Evolutionary conservation across 2,888 invertebrate species (phyloP), one percentile per base, ranked within the genome.

Genomic region (Plebejus melissa): DNA sequence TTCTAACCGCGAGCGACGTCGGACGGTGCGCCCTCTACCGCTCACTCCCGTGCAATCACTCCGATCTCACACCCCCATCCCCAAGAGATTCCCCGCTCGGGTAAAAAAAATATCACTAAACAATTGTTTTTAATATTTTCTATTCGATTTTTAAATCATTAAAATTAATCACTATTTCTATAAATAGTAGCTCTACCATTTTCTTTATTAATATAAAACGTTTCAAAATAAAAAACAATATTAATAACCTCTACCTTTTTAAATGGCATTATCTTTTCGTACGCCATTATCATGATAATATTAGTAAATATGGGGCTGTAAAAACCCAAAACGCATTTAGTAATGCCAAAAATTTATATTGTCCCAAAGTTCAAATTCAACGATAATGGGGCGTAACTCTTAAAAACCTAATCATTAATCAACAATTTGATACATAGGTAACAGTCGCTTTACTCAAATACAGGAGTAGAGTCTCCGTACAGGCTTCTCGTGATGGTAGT

Each of bases 311-410:
- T 83, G 82, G 88, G 90, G 86, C 83, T 87, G 85, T 90, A 90
- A 88, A 89, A 88, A 88, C 89, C 90, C 90, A 89, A 88, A 87
- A 87, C 82, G 82, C 82, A 81, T 81, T 83, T 84, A 78, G 77
- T 79, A 77, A 82, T 83, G 84, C 84, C 85, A 87, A 87, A 86
- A 86, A 82, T 83, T 84, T 82, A 86, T 89, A 90, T 90, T 88
- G 88, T 90, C 88, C 85, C 87, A 86, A 84, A 87, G 88, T 89
- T 87, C 85, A 86, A 87, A 86, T 87, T 84, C 86, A 86, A 86
- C 83, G 80, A 84, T 78, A 78, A 80, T 82, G 82, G 88, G 90
- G 90, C 90, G 85, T 85, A 88, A 90, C 86, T 87, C 90, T 90
- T 90, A 90, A 86, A 85, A 88, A 86, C 84, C 88, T 90, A 89